Evolutionary conservation across 2,113 vertebrate genomes (phyloP), one percentile per base, ranked within the genome.

Genomic region (Deroptyus accipitrinus): DNA sequence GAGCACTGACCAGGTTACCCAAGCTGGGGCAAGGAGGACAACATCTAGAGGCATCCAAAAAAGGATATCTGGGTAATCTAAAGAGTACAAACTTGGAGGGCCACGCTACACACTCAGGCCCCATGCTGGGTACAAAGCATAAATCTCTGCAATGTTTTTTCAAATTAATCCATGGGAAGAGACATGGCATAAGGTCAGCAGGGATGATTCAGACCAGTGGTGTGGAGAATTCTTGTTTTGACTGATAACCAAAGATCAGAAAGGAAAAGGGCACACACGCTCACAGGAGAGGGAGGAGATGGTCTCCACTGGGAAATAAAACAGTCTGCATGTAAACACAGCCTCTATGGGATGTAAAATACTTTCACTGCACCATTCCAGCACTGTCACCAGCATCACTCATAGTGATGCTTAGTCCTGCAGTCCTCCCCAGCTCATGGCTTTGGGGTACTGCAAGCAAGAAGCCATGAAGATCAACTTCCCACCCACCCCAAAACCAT

Each of bases 151-250:
- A 0, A 31, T 6, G 25, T n/a, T 61, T 7, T 67, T 80, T 72
- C 76, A 84, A 86, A 94, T 91, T 75, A 92, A 94, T 94, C 93
- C 94, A 66, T 11, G 41, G 57, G 63, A 97, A 94, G 20, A 52
- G 31, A 28, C 35, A n/a, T 0, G 0, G 81, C 61, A 92, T 66
- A 70, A 89, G 86, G 81, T 91, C 94, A 79, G 66, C 0, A 0
- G 76, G 57, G 84, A 67, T 59, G 89, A 89, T 95, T 30, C 89
- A 87, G 84, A 91, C 69, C 94, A 94, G 61, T 76, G 94, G 84
- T 15, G 84, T 82, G 88, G 55, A 96, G 89, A 94, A 94, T 69
- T 90, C 84, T 80, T 4, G 0, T 76, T 95, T 76, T 79, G 83
- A 69, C 44, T 4, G 1, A 73, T 66, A 79, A 79, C 31, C 0